Base-by-base conservation (phyloP, 2,797 vertebrate species). In the Smutsia gigantea region DNA sequence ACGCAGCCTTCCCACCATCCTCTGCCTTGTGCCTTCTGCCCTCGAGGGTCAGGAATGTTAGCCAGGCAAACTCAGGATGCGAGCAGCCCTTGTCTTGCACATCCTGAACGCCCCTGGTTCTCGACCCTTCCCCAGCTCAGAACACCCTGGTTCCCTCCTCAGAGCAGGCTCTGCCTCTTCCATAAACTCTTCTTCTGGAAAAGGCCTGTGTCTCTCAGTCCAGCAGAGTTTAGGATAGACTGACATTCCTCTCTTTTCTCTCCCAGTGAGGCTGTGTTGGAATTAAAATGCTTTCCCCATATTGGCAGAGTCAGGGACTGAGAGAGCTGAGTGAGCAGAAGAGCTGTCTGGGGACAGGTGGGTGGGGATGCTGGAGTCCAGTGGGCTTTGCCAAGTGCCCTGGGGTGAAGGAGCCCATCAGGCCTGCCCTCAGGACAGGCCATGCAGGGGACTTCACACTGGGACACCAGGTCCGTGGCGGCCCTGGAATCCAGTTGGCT, bases 11-110 rank as follows among this genome's bases (percentile, higher is more conserved):
- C 34, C 37, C 4, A 12, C 4, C 10, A 13, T 19, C 17, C 42
- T 69, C 31, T 13, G 46, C 4, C 9, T 19, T 7, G 1, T 59
- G 27, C 10, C 34, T 0, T 4, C 31, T 15, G 29, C 7, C n/a
- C 5, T 15, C 10, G 64, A 6, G 19, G 27, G 74, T 42, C 59
- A 1, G 29, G 31, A 19, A 0, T 2, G 0, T 53, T 0, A 23
- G 1, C 10, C 39, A 17, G 15, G 7, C 9, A 75, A 63, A 90
- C 63, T 25, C 7, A 71, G 23, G 25, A 75, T 63, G 10, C 27
- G 19, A 8, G 39, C 29, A 37, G 37, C 25, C 49, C 9, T 85
- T 61, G 4, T 9, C 42, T 77, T 53, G 39, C 19, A 27, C 15
- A 74, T 19, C 4, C 3, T 66, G 13, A 69, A 29, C 6, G 5